These are phyloP conservation scores for Diplazon laetatorius DNA, from an alignment of 2,888 invertebrate genomes.

Conservation along the genomic window DNA sequence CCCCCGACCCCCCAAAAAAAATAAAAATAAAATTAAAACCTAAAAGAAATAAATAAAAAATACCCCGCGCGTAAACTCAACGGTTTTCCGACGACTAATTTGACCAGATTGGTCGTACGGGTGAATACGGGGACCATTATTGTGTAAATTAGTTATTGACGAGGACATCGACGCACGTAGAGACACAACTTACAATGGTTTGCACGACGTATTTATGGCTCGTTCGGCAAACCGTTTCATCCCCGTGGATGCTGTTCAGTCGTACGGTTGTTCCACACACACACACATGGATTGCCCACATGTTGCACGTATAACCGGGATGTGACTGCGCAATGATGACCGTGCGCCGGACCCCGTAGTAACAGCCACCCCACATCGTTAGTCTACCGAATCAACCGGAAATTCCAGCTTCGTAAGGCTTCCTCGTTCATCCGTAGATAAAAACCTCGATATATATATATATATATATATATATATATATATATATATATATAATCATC, in stretches of 20 bases:
- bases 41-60: no score
- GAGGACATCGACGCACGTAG: slow-evolving; percentile 66
- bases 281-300: slow-evolving; percentile 24
- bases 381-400: slow-evolving; percentile 82
- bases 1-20: no score
- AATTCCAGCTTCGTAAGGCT: slow-evolving; percentile 82
- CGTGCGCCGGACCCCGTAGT: no score
- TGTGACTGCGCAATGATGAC: slow-evolving; percentile 23
- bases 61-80: slow-evolving; percentile 57
- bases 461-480: no score
- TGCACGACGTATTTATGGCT: slow-evolving; percentile 37
- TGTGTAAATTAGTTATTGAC: slow-evolving; percentile 79
- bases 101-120: slow-evolving; percentile 51
- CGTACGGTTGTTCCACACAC: no score
- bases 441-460: no score
- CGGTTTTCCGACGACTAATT: slow-evolving; percentile 59
- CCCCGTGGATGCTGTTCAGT: slow-evolving; percentile 30
- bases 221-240: slow-evolving; percentile 45
- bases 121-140: slow-evolving; percentile 76
- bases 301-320: slow-evolving; percentile 52
- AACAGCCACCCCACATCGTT: slow-evolving; percentile 81
- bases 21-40: no score
- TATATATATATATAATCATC: no score
- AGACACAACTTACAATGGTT: slow-evolving; percentile 75
- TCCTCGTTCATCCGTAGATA: slow-evolving; percentile 75